A percentile compares a stretch with the other conserved stretches of the same genome.
Evolutionary conservation across 2,888 invertebrate species (phyloP).

Genomic region (Amblyjoppa fuscipennis): DNA sequence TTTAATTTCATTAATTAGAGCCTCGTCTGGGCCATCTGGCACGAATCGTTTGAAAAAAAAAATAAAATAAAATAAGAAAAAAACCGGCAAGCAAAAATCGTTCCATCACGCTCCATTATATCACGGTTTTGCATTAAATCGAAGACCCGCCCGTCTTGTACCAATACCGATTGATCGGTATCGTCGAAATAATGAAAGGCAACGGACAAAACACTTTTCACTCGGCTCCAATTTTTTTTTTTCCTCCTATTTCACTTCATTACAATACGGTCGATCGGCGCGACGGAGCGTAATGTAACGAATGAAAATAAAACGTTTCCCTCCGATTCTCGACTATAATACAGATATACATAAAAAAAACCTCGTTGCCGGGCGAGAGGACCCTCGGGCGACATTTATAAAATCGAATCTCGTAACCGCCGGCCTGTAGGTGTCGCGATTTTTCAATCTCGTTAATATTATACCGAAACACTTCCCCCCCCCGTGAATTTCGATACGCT

Average conservation of each 20-base stretch:
- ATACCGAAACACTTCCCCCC: background rate
- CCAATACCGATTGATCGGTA: background rate
- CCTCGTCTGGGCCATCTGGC: conserved; percentile 10
- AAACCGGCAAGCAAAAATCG: background rate
- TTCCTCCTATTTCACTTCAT: background rate
- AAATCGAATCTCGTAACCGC: conserved; percentile 16
- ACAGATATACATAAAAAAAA: conserved; percentile 1
- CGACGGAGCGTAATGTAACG: background rate
- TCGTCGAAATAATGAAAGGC: too few relatives aligned
- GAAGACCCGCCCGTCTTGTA: too few relatives aligned
- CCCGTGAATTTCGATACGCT: conserved; percentile 17
- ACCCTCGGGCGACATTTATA: background rate
- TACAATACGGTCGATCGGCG: background rate
- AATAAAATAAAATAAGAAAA: background rate
- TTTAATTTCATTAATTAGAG: conserved; percentile 58
- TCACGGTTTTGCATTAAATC: too few relatives aligned
- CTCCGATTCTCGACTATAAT: background rate
- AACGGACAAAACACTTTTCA: background rate
- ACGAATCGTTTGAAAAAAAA: background rate
- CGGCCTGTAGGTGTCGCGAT: background rate
- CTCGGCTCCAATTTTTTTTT: background rate
- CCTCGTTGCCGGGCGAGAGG: background rate
- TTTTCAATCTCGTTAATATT: conserved; percentile 18
- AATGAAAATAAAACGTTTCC: background rate
- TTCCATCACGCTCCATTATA: background rate